Base-by-base conservation (phyloP, 2,113 vertebrate genomes). In the Struthidea cinerea region DNA sequence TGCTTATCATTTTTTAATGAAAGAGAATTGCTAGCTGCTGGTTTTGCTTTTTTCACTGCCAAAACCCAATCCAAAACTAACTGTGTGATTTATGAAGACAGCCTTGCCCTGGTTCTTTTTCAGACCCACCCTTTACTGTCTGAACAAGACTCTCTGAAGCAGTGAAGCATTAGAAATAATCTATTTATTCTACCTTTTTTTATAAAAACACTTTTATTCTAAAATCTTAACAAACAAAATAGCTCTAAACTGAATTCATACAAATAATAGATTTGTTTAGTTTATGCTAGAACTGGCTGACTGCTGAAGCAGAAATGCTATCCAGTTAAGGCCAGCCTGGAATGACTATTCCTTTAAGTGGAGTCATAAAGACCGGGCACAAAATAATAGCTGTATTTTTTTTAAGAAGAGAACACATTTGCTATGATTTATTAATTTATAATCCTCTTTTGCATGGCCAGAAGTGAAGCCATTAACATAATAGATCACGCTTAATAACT, bases 51-150 rank as follows among this genome's bases (percentile, higher is more conserved):
- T 84, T 81, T 94, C 37, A 77, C n/a, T 87, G 85, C 89, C 88
- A 94, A 93, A 96, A 92, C 39, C 18, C 30, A 76, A 17, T 91
- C 77, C 91, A 87, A 92, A 77, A 92, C n/a, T 92, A 92, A 84
- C 84, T 81, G 42, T 84, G 30, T 87, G 90, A 97, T 96, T 97
- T 91, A 89, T 82, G 59, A 68, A 90, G 44, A 78, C 3, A 77
- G 35, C 7, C 24, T 79, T 47, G 26, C 26, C 71, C 35, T 56
- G 41, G 46, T 68, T 94, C 59, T 65, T 74, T 77, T 65, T 44
- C 50, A 89, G 32, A 5, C 8, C 11, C 17, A 56, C 64, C 35
- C 9, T 86, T 87, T 60, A 56, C 26, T 59, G 30, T 65, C 57
- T 77, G 61, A 91, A 82, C 3, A 94, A 73, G 42, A 89, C 46